Base-by-base conservation (phyloP, 2,113 vertebrate genomes). In the Nycticryphes semicollaris region DNA sequence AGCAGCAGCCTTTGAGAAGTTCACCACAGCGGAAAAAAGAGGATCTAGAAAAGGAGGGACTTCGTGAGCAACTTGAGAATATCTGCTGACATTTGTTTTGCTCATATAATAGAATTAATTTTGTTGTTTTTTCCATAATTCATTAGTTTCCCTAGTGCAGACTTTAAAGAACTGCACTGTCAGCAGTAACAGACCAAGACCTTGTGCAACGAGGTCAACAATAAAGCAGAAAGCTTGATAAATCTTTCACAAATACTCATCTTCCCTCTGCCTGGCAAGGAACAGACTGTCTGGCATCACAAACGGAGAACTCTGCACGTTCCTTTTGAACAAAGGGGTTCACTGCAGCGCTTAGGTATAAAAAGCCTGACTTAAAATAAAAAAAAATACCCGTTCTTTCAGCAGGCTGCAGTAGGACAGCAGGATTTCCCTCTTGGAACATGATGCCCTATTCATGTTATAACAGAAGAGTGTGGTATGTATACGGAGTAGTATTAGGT, bases 11-110 rank as follows among this genome's bases (percentile, higher is more conserved):
- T 95, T 75, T 14, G 99, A 98, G 97, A 99, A 99, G 95, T 99
- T 99, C 20, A 93, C 57, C 86, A 98, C 98, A 20, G 99, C 99
- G 63, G 98, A 99, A 98, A 99, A 99, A 80, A 99, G 97, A 21
- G 98, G 80, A 74, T 98, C 99, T 99, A 88, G 45, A 94, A 87
- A 89, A 93, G 13, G 79, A 88, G 80, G 56, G 39, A 60, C 18
- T 43, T 57, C 24, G 41, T 95, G 7, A 94, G 35, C 35, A 90
- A 81, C 53, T 75, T 93, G 31, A 53, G 12, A 68, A 4, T 23
- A 64, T 41, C 33, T 70, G 11, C 35, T 85, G n/a, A 89, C 28
- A 28, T 87, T 72, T 74, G 5, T 75, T 43, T 66, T 66, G 30
- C 14, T 73, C 19, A 31, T 28, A 59, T 7, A 74, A 56, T 48